phyloP scores from a whole-genome alignment of 2,888 invertebrate species.

The Eustalomyia histrio region DNA sequence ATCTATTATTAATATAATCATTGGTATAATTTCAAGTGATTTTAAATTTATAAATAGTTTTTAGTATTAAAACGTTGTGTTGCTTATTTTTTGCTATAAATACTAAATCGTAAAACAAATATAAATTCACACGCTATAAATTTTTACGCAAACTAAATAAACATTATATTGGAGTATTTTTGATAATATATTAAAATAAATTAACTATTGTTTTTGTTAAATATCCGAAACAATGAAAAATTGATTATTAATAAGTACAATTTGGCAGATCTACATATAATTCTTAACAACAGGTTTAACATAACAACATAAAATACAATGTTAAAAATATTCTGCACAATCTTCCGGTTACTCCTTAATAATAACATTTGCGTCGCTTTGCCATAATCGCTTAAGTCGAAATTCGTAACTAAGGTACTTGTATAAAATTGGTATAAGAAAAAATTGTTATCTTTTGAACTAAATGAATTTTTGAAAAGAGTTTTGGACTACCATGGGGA shows the following conservation, averaged over 20 bases:
- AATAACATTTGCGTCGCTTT: not conserved
- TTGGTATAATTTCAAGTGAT: not conserved
- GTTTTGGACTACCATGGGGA: no score
- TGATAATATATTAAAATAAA: not conserved
- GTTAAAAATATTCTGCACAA: not conserved
- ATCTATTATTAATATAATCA: not conserved
- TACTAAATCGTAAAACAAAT: not conserved
- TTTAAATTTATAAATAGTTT: not conserved
- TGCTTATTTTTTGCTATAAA: not conserved
- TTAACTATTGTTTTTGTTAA: not conserved
- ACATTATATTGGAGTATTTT: not conserved
- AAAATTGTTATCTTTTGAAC: no score
- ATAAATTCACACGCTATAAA: slow-evolving; percentile 4
- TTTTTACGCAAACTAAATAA: not conserved
- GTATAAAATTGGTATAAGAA: no score
- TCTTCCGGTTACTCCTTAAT: not conserved
- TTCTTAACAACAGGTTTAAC: not conserved
- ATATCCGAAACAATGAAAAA: not conserved
- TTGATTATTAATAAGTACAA: not conserved
- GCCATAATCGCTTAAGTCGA: no score
- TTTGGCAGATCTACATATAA: not conserved
- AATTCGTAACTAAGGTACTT: no score
- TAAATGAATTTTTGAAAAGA: no score
- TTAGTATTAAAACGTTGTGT: not conserved
- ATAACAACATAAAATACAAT: not conserved